Base-by-base conservation (phyloP, 1,140 invertebrate genomes). In the Papilio aristodemus region DNA sequence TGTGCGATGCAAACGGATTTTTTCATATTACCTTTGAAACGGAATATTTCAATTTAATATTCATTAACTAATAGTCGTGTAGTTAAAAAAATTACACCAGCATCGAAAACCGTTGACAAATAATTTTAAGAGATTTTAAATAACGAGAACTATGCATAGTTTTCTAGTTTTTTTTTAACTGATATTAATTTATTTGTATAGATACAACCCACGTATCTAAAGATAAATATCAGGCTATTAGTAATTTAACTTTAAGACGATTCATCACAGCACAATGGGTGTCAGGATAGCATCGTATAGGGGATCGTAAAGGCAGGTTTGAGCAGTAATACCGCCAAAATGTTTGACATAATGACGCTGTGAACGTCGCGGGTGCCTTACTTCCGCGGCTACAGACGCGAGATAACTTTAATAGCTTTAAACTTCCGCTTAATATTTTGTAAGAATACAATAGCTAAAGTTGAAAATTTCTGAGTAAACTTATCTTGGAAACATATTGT, bases 201-300 rank as follows among this genome's bases (percentile, higher is more conserved):
- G 75, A 73, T 85, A 83, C 86, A 85, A 87, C 70, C 72, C 71
- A 72, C 77, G 73, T 84, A 87, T 85, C 84, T 84, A 17, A 32
- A 36, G 11, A 58, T 41, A 41, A 14, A 9, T 14, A 50, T 60
- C n/a, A 25, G 19, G 7, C 25, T n/a, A 66, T 37, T 66, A 46
- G 81, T 86, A 84, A 82, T 78, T 77, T 78, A 79, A 74, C 75
- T 78, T 71, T 73, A 71, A 46, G 66, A 76, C 79, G 80, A 89
- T 90, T 88, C 89, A 90, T 90, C 86, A 89, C 83, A 73, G 72
- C 80, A 90, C 86, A 89, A 89, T 85, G 77, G 79, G 72, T 77
- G 83, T 80, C 79, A 77, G 76, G 70, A 69, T 71, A 68, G 71
- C 38, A 6, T 70, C 72, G 75, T 78, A 74, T 69, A 74, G 79